phyloP scores from a whole-genome alignment of 2,888 invertebrate genomes.

The Himalopsyche anomala region DNA sequence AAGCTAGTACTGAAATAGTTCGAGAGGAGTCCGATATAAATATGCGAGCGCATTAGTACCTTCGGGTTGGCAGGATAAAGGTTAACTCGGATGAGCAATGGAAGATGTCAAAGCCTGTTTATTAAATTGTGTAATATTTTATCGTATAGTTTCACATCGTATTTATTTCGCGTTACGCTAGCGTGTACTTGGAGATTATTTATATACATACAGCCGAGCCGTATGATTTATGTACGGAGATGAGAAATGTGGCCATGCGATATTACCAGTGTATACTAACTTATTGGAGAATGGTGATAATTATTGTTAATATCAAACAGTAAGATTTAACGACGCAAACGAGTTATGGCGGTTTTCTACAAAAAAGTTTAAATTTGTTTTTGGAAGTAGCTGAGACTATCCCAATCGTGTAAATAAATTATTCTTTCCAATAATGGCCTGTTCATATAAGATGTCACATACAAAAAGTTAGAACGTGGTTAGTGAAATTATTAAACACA shows the following conservation, averaged over 20 bases:
- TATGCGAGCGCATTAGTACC: conserved; percentile 3
- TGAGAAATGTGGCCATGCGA: conserved; percentile 7
- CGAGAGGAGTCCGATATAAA: conserved; percentile 12
- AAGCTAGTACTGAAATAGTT: conserved; percentile 7
- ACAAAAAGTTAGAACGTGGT: too few relatives aligned
- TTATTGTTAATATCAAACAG: not conserved
- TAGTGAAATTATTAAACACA: too few relatives aligned
- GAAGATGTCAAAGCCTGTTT: conserved; percentile 45
- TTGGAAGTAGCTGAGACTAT: too few relatives aligned
- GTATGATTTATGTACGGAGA: conserved; percentile 24
- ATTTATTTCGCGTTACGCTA: conserved; percentile 20
- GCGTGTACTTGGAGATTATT: conserved; percentile 11
- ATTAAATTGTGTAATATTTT: conserved; percentile 50
- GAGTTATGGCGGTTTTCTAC: too few relatives aligned
- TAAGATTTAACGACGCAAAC: too few relatives aligned
- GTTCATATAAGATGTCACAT: too few relatives aligned
- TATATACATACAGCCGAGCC: conserved; percentile 14
- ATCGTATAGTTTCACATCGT: conserved; percentile 31
- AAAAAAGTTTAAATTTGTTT: too few relatives aligned
- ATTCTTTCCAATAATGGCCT: too few relatives aligned
- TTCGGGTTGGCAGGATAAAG: conserved; percentile 27
- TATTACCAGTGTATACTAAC: not conserved
- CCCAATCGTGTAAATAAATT: too few relatives aligned
- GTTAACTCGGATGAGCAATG: conserved; percentile 46
- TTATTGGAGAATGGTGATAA: not conserved